Evolutionary conservation across 92 coral and sea anemone species (phyloP).

Genomic region (Actinernus sp.): DNA sequence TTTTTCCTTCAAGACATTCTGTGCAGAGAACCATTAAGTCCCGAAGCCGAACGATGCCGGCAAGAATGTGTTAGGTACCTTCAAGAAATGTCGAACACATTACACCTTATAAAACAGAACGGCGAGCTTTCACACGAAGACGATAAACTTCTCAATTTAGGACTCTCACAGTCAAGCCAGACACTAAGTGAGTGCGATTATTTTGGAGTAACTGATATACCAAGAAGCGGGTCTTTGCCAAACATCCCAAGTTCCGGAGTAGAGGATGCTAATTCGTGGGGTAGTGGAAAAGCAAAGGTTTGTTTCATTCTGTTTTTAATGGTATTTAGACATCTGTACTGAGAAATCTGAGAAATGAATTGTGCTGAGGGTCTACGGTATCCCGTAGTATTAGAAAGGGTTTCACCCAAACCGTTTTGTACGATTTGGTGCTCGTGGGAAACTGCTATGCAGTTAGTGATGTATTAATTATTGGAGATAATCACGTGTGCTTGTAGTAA

Average conservation of each 20-base stretch:
- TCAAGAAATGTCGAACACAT: conserved; percentile 68
- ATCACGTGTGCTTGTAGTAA: too few relatives aligned
- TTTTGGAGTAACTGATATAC: conserved; percentile 47
- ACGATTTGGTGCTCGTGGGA: too few relatives aligned
- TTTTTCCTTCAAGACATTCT: conserved; percentile 81
- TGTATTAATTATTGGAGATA: too few relatives aligned
- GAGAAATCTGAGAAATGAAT: too few relatives aligned
- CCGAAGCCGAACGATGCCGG: conserved; percentile 77
- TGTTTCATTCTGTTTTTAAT: background rate
- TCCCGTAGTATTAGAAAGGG: too few relatives aligned
- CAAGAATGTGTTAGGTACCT: conserved; percentile 74
- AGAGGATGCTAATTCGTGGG: conserved; percentile 25
- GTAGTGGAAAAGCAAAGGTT: conserved; percentile 39
- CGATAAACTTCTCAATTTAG: conserved; percentile 50
- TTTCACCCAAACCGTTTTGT: too few relatives aligned
- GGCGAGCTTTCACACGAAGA: conserved; percentile 29
- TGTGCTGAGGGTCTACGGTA: too few relatives aligned
- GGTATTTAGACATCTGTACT: background rate
- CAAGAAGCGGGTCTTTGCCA: conserved; percentile 87
- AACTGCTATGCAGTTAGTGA: too few relatives aligned
- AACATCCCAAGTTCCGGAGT: conserved; percentile 55
- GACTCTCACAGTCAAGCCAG: conserved; percentile 81
- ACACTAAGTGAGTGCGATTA: conserved; percentile 62
- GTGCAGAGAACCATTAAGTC: conserved; percentile 76
- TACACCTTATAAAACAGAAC: conserved; percentile 52